These are phyloP conservation scores for Anhinga anhinga DNA, from an alignment of 2,113 vertebrate genomes.

Conservation along the genomic window DNA sequence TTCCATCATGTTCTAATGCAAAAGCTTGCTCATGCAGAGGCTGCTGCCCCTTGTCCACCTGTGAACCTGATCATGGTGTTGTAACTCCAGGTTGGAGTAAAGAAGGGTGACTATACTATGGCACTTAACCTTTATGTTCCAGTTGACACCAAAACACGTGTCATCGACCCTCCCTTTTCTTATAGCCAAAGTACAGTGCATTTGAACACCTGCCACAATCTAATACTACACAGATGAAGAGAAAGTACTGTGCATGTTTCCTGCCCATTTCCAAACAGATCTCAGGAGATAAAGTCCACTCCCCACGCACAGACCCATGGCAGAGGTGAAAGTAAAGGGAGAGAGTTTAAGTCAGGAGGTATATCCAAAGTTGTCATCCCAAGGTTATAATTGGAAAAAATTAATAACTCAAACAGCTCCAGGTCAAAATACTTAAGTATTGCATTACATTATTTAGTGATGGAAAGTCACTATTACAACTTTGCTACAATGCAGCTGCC, in stretches of 20 bases:
- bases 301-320: background rate
- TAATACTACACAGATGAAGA: background rate
- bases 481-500: background rate
- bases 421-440: background rate
- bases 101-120: background rate
- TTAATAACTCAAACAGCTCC: background rate
- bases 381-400: background rate
- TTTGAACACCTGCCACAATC: background rate
- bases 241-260: background rate
- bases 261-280: background rate
- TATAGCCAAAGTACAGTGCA: background rate
- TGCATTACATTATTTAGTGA: background rate
- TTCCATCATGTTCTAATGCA: background rate
- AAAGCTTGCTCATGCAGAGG: background rate
- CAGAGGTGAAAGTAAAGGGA: background rate
- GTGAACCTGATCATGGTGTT: background rate
- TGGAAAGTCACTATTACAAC: background rate
- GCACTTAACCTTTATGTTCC: background rate
- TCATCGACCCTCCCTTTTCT: background rate
- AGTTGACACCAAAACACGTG: background rate
- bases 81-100: background rate
- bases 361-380: background rate
- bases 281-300: background rate
- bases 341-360: background rate
- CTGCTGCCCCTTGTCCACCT: background rate